Evolutionary conservation across 2,888 invertebrate species (phyloP).

Genomic region (Drosophila rubida): DNA sequence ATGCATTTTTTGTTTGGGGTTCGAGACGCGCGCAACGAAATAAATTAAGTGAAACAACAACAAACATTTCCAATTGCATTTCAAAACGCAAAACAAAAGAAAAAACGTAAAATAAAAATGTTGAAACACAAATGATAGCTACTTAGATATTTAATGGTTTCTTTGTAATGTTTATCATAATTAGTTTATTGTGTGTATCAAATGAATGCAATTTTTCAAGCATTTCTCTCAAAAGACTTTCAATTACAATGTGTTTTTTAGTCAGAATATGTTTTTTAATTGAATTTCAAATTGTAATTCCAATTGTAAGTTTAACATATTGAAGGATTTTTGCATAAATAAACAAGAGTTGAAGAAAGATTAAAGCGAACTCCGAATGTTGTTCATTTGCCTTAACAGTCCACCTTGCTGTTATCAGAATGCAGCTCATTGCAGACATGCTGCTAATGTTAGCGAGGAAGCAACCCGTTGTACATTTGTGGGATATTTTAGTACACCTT

Average conservation of each 20-base stretch:
- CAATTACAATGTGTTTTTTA: slow-evolving; percentile 45
- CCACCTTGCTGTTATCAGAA: not conserved
- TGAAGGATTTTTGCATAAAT: slow-evolving; percentile 72
- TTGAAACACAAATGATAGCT: slow-evolving; percentile 27
- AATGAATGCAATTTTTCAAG: slow-evolving; percentile 39
- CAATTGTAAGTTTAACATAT: slow-evolving; percentile 68
- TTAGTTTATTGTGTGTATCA: slow-evolving; percentile 43
- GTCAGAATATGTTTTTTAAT: slow-evolving; percentile 49
- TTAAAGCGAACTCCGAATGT: slow-evolving; percentile 11
- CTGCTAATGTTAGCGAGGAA: not conserved
- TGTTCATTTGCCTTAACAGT: not conserved
- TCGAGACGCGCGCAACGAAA: slow-evolving; percentile 40
- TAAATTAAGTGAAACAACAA: slow-evolving; percentile 30
- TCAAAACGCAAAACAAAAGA: slow-evolving; percentile 48
- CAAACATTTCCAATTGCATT: slow-evolving; percentile 67
- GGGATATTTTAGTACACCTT: slow-evolving; percentile 38
- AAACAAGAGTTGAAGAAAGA: slow-evolving; percentile 68
- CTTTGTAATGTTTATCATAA: slow-evolving; percentile 53
- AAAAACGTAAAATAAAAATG: slow-evolving; percentile 17
- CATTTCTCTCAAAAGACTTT: slow-evolving; percentile 55
- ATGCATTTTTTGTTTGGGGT: slow-evolving; percentile 33
- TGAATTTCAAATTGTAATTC: slow-evolving; percentile 53
- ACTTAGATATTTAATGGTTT: slow-evolving; percentile 57
- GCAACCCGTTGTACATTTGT: slow-evolving; percentile 3
- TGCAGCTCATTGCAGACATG: not conserved